Base-by-base conservation (phyloP, 2,797 vertebrate genomes). In the Eutrigla gurnardus region DNA sequence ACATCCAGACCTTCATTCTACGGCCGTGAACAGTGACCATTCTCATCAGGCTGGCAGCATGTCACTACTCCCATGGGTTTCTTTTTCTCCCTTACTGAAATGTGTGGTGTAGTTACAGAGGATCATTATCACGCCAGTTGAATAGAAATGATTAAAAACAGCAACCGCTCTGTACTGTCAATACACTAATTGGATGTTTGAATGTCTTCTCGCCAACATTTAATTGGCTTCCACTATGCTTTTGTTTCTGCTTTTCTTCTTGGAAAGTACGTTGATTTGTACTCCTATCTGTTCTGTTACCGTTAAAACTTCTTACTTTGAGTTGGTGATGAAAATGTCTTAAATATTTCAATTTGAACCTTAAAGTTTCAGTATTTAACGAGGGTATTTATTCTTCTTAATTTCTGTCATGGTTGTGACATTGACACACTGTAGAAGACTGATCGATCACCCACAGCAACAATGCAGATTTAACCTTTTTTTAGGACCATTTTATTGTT, bases 131-230 rank as follows among this genome's bases (percentile, higher is more conserved):
- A 7, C 33, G 54, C 25, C 12, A 37, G n/a, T 14, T 60, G 3
- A 70, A 67, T 14, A 43, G 10, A 70, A 59, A 67, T 49, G 0
- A 54, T 60, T 25, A 45, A 70, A 67, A 32, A 42, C 4, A 45
- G 35, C 15, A 60, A 36, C 17, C 1, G 35, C 25, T 42, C n/a
- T 40, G 47, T 55, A 9, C 0, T 0, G 14, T 66, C 33, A n/a
- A 25, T 37, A 45, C n/a, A 39, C 10, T 37, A 62, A 14, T 18
- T 57, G 39, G n/a, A 61, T 15, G 6, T 32, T 33, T 55, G 45
- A 39, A 49, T 39, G 58, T 33, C n/a, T 33, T 71, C 36, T 36
- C 45, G 8, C 10, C 25, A 14, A 47, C 10, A 50, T 62, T 71
- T 62, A 55, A 70, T 45, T 61, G 15, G 32, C 36, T 62, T 57